phyloP scores from a whole-genome alignment of 2,797 vertebrate species.

The Premnoplex brunnescens region DNA sequence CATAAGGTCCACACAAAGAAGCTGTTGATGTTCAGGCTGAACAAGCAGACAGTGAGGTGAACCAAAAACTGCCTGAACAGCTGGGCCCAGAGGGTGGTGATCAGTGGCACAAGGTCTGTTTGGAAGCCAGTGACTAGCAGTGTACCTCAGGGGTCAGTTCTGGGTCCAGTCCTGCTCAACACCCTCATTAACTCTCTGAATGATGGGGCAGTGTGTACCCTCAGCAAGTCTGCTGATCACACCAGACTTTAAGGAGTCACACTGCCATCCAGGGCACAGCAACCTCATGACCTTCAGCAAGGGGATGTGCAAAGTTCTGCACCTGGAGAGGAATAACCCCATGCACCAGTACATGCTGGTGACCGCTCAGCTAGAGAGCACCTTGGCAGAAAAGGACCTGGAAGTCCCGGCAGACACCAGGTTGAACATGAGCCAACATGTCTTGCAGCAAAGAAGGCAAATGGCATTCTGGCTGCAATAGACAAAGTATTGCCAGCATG shows the following conservation, averaged over 20 bases:
- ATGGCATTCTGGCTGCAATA: background rate
- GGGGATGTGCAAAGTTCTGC: background rate
- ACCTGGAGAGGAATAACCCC: background rate
- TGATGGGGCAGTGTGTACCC: background rate
- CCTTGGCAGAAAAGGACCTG: background rate
- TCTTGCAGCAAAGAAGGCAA: background rate
- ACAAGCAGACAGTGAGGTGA: background rate
- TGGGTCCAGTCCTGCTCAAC: background rate
- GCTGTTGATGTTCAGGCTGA: background rate
- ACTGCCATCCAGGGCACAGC: background rate
- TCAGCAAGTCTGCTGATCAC: background rate
- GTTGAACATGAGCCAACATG: background rate
- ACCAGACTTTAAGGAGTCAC: background rate
- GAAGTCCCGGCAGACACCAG: background rate
- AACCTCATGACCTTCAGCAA: background rate
- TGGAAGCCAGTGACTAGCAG: background rate
- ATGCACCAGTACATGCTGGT: background rate
- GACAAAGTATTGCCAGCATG: background rate
- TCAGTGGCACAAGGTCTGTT: fast-evolving
- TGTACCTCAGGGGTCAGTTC: background rate
- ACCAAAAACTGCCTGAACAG: background rate
- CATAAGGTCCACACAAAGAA: background rate
- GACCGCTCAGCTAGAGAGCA: background rate
- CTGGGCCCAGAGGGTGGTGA: background rate
- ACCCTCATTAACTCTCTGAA: background rate